Percentiles rank a stretch among this genome's conserved stretches.
Conservation (phyloP, 2,113 vertebrate genomes). For the Larimichthys polyactis region DNA sequence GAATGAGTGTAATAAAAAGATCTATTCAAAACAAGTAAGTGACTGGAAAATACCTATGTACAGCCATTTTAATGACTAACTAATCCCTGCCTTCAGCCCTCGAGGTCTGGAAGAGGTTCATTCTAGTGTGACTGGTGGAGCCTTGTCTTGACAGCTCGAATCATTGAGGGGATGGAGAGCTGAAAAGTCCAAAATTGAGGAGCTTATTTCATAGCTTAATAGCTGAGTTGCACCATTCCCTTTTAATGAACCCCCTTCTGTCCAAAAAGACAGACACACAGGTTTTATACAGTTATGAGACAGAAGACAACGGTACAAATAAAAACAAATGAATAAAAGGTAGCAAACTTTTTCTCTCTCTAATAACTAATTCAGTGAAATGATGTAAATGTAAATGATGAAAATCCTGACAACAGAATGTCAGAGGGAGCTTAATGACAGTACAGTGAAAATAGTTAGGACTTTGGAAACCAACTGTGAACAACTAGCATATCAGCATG, state of each 20-base stretch:
- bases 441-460: too few relatives aligned
- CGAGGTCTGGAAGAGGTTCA: neutral
- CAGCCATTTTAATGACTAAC: conserved; percentile 13
- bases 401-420: too few relatives aligned
- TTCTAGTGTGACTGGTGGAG: neutral
- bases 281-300: neutral
- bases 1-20: neutral
- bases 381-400: too few relatives aligned
- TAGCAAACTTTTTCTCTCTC: neutral
- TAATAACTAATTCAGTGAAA: too few relatives aligned
- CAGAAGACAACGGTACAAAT: neutral
- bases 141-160: neutral
- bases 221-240: neutral
- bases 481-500: too few relatives aligned
- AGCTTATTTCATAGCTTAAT: too few relatives aligned
- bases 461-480: too few relatives aligned
- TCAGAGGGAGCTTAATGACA: too few relatives aligned
- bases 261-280: too few relatives aligned
- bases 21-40: conserved; percentile 16
- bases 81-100: neutral
- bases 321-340: neutral
- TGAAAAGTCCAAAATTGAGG: neutral
- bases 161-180: too few relatives aligned
- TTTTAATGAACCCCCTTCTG: neutral
- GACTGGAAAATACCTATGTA: conserved; percentile 3